These are phyloP conservation scores for Andrena fulva DNA, from an alignment of 2,888 invertebrate genomes.

Conservation along the genomic window DNA sequence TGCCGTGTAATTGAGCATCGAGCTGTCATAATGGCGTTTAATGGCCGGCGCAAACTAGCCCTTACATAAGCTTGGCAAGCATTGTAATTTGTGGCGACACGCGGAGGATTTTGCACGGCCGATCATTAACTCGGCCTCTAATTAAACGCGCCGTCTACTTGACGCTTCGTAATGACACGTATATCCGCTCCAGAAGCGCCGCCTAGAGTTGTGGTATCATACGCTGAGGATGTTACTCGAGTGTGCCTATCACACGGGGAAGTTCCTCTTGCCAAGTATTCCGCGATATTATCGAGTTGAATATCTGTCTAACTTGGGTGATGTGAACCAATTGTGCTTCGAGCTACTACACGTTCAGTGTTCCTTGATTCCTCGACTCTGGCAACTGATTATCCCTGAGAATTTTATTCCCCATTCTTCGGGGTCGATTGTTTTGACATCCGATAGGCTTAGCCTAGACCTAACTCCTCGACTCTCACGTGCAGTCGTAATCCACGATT, in stretches of 20 bases:
- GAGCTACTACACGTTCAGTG: neutral
- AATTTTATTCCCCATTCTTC: neutral
- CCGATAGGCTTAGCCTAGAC: neutral
- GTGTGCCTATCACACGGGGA: neutral
- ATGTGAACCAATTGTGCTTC: too few species aligned
- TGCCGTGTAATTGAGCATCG: neutral
- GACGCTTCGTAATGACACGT: constrained; percentile 37
- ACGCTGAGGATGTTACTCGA: neutral
- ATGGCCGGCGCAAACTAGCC: constrained; percentile 34
- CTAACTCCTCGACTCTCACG: neutral
- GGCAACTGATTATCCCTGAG: neutral
- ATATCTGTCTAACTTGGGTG: neutral
- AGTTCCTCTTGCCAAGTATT: neutral
- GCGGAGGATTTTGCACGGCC: constrained; percentile 39
- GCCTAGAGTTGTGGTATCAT: neutral
- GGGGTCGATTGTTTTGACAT: neutral
- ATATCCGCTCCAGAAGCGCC: constrained; percentile 9
- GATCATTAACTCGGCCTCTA: constrained; percentile 56
- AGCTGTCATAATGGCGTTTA: constrained; percentile 40
- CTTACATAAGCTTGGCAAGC: constrained; percentile 30
- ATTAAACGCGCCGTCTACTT: constrained; percentile 55
- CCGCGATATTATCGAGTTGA: neutral
- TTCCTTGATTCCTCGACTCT: neutral
- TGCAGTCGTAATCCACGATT: neutral
- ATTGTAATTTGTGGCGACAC: constrained; percentile 58